These are phyloP conservation scores for Agapornis roseicollis DNA, from an alignment of 2,113 vertebrate genomes.

Conservation along the genomic window DNA sequence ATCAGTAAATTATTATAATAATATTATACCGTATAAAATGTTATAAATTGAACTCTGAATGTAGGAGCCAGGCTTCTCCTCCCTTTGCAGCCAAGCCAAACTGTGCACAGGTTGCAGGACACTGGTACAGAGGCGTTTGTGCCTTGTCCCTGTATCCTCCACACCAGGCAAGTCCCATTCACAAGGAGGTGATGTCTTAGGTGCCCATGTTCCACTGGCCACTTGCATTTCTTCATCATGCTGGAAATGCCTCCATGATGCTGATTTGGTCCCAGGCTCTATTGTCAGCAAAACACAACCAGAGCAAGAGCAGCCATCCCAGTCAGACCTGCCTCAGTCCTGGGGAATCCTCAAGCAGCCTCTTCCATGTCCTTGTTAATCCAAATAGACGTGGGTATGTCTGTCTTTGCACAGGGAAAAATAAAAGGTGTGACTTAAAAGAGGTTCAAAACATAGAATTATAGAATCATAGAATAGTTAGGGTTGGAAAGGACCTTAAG, in stretches of 20 bases:
- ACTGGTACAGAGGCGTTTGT: fast-evolving
- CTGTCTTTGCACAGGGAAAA: background rate
- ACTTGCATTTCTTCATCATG: fast-evolving
- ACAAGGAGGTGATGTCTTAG: background rate
- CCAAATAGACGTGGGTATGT: background rate
- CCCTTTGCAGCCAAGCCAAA: background rate
- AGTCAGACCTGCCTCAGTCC: background rate
- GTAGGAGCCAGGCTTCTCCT: background rate
- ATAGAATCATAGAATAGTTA: too few relatives aligned
- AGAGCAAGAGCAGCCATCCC: background rate
- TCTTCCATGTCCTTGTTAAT: background rate
- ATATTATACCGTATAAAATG: background rate
- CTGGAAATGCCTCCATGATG: background rate
- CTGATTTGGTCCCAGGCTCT: background rate
- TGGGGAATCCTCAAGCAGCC: background rate
- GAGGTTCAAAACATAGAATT: background rate
- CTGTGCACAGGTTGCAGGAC: background rate
- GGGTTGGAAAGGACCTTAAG: too few relatives aligned
- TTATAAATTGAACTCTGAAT: background rate
- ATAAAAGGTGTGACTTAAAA: background rate
- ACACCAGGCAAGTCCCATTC: background rate
- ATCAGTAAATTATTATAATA: background rate
- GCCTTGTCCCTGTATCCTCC: background rate
- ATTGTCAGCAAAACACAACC: background rate
- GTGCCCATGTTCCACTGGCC: background rate